phyloP scores from a whole-genome alignment of 2,113 vertebrate species.

The Nycticryphes semicollaris region DNA sequence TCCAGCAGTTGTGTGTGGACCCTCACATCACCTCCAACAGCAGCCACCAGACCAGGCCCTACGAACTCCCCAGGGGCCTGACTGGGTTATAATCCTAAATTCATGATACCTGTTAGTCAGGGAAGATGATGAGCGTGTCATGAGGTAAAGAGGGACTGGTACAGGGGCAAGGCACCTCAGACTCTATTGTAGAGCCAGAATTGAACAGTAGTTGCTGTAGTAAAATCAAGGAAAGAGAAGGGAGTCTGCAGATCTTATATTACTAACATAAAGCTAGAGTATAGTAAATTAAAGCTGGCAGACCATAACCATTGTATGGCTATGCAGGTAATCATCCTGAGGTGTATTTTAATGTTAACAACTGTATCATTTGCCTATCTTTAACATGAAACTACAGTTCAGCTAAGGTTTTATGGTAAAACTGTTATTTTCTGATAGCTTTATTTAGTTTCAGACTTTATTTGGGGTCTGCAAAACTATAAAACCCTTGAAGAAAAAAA shows the following conservation, averaged over 20 bases:
- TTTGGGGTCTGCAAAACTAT: not conserved
- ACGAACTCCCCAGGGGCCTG: not conserved
- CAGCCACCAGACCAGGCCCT: not conserved
- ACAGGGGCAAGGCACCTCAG: not conserved
- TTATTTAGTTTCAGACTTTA: not conserved
- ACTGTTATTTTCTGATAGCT: not conserved
- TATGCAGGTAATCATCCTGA: not conserved
- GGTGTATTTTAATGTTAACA: not conserved
- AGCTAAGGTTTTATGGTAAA: not conserved
- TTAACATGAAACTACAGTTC: not conserved
- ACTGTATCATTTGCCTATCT: not conserved
- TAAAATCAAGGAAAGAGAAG: not conserved
- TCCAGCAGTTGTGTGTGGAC: constrained; percentile 5
- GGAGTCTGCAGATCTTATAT: not conserved
- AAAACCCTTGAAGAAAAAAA: not conserved
- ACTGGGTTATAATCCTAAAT: not conserved
- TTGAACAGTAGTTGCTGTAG: not conserved
- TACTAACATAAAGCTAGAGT: not conserved
- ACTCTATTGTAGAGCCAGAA: not conserved
- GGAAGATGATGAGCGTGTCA: not conserved
- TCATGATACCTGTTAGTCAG: not conserved
- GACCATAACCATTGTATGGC: not conserved
- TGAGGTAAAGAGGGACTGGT: not conserved
- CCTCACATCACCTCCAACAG: constrained; percentile 24
- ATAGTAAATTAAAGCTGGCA: not conserved